These are phyloP conservation scores for Eumerus sabulonum DNA, from an alignment of 2,888 invertebrate species.

Conservation along the genomic window DNA sequence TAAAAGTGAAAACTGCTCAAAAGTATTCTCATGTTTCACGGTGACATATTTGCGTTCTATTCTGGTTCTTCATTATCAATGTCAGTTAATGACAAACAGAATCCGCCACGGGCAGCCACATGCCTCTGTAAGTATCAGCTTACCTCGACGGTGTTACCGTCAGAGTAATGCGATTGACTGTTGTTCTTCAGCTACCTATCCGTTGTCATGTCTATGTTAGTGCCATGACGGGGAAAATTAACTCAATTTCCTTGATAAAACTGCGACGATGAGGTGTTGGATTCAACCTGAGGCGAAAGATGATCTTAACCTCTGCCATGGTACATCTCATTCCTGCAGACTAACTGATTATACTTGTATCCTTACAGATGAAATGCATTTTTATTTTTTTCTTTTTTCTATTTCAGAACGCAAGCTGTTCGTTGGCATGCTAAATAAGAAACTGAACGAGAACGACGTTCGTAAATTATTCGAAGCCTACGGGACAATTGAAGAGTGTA, in stretches of 20 bases:
- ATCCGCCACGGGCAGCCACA: constrained; percentile 15
- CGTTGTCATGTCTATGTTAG: constrained; percentile 49
- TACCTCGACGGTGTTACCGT: constrained; percentile 29
- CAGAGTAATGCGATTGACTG: constrained; percentile 58
- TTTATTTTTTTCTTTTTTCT: constrained; percentile 1
- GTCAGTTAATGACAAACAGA: constrained; percentile 52
- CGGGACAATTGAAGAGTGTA: constrained; percentile 99
- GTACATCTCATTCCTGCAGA: no score
- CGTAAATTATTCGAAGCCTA: constrained; percentile 94
- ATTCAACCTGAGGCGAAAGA: constrained; percentile 19
- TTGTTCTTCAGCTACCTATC: constrained; percentile 3
- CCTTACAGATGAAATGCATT: no score
- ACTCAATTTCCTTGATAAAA: constrained; percentile 42
- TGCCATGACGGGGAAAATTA: constrained; percentile 49
- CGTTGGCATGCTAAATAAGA: constrained; percentile 99
- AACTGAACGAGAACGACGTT: constrained; percentile 96
- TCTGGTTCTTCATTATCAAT: constrained; percentile 68
- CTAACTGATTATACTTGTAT: no score
- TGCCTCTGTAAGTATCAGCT: constrained; percentile 48
- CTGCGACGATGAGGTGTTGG: constrained; percentile 42
- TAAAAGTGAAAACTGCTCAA: constrained; percentile 26
- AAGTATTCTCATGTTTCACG: constrained; percentile 61
- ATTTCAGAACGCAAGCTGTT: constrained; percentile 96
- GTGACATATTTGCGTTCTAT: constrained; percentile 44
- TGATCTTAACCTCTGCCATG: no score